Conservation (phyloP, 2,888 invertebrate species). For the Macaria notata region DNA sequence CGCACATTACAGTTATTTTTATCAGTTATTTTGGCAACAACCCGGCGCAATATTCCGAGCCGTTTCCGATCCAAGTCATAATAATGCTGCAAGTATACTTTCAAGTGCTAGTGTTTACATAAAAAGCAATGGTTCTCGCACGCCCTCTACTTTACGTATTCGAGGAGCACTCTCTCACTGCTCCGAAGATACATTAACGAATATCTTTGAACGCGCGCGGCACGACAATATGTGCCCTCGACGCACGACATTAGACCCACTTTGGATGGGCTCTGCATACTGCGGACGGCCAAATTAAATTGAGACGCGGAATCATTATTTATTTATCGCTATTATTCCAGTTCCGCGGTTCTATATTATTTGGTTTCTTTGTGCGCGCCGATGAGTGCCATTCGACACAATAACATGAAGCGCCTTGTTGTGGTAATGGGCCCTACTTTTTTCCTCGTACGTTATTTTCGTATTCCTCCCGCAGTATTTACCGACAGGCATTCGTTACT, state of each 20-base stretch:
- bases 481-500: slow-evolving; percentile 15
- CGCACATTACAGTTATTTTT: not conserved
- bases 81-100: slow-evolving; percentile 5
- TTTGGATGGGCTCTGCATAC: slow-evolving; percentile 11
- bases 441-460: slow-evolving; percentile 16
- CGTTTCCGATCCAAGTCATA: slow-evolving; percentile 9
- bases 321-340: slow-evolving; percentile 47
- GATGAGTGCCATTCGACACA: slow-evolving; percentile 33
- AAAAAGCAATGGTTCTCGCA: slow-evolving; percentile 16
- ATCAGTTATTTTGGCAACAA: not conserved
- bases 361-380: slow-evolving; percentile 37
- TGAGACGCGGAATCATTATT: slow-evolving; percentile 44
- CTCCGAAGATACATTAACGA: slow-evolving; percentile 18
- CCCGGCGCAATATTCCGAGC: not conserved
- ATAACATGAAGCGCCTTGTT: slow-evolving; percentile 25
- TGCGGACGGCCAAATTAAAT: slow-evolving; percentile 43
- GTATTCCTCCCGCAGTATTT: slow-evolving; percentile 13
- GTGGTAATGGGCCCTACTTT: slow-evolving; percentile 19
- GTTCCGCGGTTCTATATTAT: slow-evolving; percentile 32
- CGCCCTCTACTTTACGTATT: slow-evolving; percentile 6
- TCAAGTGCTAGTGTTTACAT: slow-evolving; percentile 10
- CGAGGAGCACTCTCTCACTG: slow-evolving; percentile 16
- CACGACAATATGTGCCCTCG: slow-evolving; percentile 8
- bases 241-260: not conserved
- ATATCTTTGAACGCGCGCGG: slow-evolving; percentile 9